Evolutionary conservation across 1,140 invertebrate genomes (phyloP), one percentile per base, ranked within the genome.

Genomic region (Orius insidiosus): DNA sequence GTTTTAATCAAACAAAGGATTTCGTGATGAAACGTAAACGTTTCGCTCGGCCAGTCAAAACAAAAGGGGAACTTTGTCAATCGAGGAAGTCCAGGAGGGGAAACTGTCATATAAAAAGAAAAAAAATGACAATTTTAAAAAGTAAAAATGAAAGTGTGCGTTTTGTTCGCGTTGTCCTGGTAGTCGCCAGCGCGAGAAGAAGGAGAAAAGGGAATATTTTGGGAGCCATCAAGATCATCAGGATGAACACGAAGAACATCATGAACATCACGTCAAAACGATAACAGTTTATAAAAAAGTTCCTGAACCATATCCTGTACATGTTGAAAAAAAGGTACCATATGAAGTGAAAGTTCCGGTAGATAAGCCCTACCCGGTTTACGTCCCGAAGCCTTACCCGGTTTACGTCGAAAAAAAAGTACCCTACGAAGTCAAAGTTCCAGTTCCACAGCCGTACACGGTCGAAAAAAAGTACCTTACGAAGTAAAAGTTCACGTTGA

Each of bases 271-370:
- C 34, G 32, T 45, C 24, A 45, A 45, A 9, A 50, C 48, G 19
- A 50, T 50, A 10, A 50, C 48, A 3, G 14, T 47, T 6, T 40
- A 37, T 5, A 50, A 50, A 32, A 37, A 50, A 24, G 69, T 64
- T 38, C 66, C 59, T 18, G 64, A 68, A 49, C 68, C 71, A 0
- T 71, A 73, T 50, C 70, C 71, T 5, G 69, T 72, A 0, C 65
- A 68, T 9, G 63, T 73, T 1, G 63, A 68, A 9, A 70, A 72
- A 57, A 69, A 68, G 53, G 62, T 72, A 5, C 76, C 76, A 4
- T 77, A 82, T 60, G 77, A 80, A 67, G 78, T 84, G 3, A 80
- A 79, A 63, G 78, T 81, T 55, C 78, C 75, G 63, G 75, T 82
- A 0, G 53, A 56, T 43, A 51, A 51, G 37, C 55, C 55, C 1